A percentile compares a stretch with the other conserved stretches of the same genome.
phyloP scores from a whole-genome alignment of 2,797 vertebrate species.

The Manis javanica region DNA sequence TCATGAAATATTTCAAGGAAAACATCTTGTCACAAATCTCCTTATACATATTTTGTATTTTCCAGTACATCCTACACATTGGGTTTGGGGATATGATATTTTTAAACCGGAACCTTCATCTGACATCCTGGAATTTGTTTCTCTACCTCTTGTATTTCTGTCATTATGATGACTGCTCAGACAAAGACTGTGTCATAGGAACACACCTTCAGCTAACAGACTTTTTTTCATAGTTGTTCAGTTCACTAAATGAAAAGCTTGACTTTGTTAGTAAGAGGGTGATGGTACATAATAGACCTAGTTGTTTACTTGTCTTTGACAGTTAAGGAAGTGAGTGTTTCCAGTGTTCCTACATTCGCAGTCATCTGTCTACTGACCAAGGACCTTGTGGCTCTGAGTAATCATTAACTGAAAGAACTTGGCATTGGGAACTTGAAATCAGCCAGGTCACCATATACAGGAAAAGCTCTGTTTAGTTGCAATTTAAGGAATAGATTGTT shows the following conservation, averaged over 20 bases:
- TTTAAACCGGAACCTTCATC: neutral
- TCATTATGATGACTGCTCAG: neutral
- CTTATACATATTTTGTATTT: conserved; percentile 3
- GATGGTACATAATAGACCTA: neutral
- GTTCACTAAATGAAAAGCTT: neutral
- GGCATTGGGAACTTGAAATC: neutral
- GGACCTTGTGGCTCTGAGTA: conserved; percentile 2
- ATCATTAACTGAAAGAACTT: neutral
- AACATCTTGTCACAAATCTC: neutral
- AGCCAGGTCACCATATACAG: neutral
- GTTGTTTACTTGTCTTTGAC: conserved; percentile 26
- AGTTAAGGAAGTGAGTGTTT: conserved; percentile 29
- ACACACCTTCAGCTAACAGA: conserved; percentile 18
- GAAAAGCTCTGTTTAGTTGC: neutral
- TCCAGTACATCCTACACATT: neutral
- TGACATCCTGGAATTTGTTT: neutral
- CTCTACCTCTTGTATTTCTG: neutral
- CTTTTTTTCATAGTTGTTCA: neutral
- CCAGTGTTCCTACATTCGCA: neutral
- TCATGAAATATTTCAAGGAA: neutral
- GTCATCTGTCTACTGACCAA: neutral
- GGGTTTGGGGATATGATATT: neutral
- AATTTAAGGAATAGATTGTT: conserved; percentile 26
- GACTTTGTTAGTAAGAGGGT: conserved; percentile 32
- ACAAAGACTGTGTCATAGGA: conserved; percentile 17